phyloP scores from a whole-genome alignment of 2,113 vertebrate genomes.

The Talpa occidentalis region DNA sequence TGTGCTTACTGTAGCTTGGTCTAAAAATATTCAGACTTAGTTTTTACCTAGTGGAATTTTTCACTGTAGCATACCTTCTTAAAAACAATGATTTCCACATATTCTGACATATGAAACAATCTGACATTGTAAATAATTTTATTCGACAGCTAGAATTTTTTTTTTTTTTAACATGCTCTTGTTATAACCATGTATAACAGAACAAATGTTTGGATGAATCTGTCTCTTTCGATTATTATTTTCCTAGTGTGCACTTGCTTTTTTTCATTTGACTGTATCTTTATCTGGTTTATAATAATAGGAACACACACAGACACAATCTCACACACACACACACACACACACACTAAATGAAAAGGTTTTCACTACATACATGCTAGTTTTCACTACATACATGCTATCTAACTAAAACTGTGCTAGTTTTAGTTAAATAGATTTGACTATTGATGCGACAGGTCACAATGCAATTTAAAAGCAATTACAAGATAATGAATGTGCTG shows the following conservation, averaged over 20 bases:
- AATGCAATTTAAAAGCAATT: constrained; percentile 96
- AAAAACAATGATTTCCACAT: constrained; percentile 70
- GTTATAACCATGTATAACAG: not conserved
- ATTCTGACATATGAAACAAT: not conserved
- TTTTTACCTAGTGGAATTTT: constrained; percentile 70
- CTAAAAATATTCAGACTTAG: constrained; percentile 68
- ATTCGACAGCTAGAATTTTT: constrained; percentile 34
- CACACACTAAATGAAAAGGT: constrained; percentile 42
- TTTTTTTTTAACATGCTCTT: not conserved
- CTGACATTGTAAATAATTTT: constrained; percentile 57
- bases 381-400: constrained; percentile 71
- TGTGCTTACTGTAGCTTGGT: constrained; percentile 60
- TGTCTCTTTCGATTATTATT: not conserved
- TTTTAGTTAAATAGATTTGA: constrained; percentile 86
- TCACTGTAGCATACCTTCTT: constrained; percentile 14
- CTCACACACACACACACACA: not conserved
- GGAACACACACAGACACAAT: not conserved
- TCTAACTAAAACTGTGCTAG: constrained; percentile 74
- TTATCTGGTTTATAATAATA: not conserved
- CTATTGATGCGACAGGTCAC: constrained; percentile 92
- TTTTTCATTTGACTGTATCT: not conserved
- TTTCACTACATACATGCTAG: constrained; percentile 68
- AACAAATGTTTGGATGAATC: not conserved
- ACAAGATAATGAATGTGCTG: constrained; percentile 94
- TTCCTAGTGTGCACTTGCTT: not conserved